Conservation (phyloP, 2,797 vertebrate species). For the Gymnodraco acuticeps region DNA sequence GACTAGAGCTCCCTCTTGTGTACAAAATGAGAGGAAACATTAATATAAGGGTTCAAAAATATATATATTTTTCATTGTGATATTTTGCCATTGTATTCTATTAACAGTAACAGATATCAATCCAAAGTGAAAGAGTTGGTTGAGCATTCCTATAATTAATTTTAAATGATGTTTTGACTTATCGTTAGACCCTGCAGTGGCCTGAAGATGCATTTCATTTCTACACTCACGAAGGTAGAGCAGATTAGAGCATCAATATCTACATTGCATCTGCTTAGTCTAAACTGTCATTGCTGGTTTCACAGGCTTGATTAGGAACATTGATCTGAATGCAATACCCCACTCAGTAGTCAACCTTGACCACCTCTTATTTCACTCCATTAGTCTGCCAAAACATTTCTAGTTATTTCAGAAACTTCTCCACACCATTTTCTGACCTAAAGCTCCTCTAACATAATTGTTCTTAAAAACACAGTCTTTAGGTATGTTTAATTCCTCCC, state of each 20-base stretch:
- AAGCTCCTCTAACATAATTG: not conserved
- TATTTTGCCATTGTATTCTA: too few species aligned
- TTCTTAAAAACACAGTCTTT: not conserved
- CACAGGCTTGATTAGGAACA: not conserved
- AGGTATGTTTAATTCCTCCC: not conserved
- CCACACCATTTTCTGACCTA: not conserved
- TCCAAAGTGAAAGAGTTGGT: not conserved
- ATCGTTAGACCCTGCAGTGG: not conserved
- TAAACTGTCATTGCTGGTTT: not conserved
- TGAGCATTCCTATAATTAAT: not conserved
- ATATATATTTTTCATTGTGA: too few species aligned
- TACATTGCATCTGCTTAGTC: not conserved
- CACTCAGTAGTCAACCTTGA: not conserved
- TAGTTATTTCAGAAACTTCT: not conserved
- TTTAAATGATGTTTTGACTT: not conserved
- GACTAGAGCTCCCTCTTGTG: constrained; percentile 45
- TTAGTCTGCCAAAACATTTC: not conserved
- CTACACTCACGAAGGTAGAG: too few species aligned
- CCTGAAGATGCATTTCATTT: too few species aligned
- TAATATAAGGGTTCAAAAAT: too few species aligned
- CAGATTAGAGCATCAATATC: too few species aligned
- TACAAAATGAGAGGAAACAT: not conserved
- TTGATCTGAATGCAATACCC: not conserved
- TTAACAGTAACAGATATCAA: too few species aligned
- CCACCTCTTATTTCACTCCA: not conserved